Conservation (phyloP, 1,140 invertebrate species). For the Zaprionus lachaisei region DNA sequence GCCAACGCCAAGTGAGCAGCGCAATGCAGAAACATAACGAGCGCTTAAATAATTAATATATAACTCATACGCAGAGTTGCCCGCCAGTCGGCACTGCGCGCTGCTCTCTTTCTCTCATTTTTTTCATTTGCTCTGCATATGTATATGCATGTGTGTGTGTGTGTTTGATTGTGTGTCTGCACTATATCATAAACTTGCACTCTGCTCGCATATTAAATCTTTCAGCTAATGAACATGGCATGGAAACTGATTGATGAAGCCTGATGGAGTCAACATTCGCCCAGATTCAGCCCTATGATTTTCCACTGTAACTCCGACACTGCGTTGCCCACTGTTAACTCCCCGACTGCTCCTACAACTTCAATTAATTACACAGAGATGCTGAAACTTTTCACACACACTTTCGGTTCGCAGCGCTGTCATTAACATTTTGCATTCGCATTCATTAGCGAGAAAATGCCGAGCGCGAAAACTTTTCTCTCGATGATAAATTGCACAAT, state of each 20-base stretch:
- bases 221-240: slow-evolving; percentile 67
- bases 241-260: slow-evolving; percentile 56
- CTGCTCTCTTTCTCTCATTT: neutral
- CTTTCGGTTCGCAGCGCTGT: slow-evolving; percentile 40
- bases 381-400: slow-evolving; percentile 56
- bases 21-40: slow-evolving; percentile 68
- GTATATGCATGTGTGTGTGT: neutral
- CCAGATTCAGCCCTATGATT: neutral
- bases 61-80: slow-evolving; percentile 60
- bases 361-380: slow-evolving; percentile 71
- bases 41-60: slow-evolving; percentile 82
- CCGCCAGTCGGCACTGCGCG: slow-evolving; percentile 6
- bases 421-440: slow-evolving; percentile 77
- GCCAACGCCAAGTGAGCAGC: slow-evolving; percentile 61
- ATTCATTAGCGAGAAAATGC: slow-evolving; percentile 61
- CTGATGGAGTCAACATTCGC: neutral
- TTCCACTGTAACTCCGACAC: neutral
- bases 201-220: slow-evolving; percentile 75
- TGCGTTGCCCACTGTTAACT: slow-evolving; percentile 11
- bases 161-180: slow-evolving; percentile 35
- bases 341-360: slow-evolving; percentile 33
- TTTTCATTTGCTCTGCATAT: neutral
- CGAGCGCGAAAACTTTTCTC: slow-evolving; percentile 54
- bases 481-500: slow-evolving; percentile 78
- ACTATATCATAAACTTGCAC: slow-evolving; percentile 76